A percentile compares a stretch with the other conserved stretches of the same genome.
Evolutionary conservation across 1,140 invertebrate species (phyloP).

Genomic region (Oryzaephilus surinamensis): DNA sequence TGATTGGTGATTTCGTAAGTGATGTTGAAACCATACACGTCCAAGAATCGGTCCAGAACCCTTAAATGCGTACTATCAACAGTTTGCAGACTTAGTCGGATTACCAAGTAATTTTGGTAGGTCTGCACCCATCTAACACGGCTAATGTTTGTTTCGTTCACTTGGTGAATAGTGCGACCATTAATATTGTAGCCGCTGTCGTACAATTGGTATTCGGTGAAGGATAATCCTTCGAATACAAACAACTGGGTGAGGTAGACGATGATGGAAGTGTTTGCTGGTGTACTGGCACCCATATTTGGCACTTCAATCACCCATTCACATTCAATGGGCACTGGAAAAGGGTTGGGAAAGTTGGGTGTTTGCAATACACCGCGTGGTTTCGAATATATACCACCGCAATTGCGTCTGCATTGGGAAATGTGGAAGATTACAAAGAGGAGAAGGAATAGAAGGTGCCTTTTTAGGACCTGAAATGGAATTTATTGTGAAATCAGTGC

Average conservation of each 20-base stretch:
- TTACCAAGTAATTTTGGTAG: constrained; percentile 62
- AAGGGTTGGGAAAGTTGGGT: constrained; percentile 66
- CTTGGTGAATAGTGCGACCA: constrained; percentile 43
- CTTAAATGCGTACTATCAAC: constrained; percentile 74
- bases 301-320: constrained; percentile 77
- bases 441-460: no score
- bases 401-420: no score
- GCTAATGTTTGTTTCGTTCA: constrained; percentile 58
- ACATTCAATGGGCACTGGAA: constrained; percentile 64
- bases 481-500: no score
- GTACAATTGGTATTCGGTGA: constrained; percentile 75
- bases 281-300: constrained; percentile 32
- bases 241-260: constrained; percentile 83
- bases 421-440: no score
- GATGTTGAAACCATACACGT: constrained; percentile 87
- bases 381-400: constrained; percentile 51
- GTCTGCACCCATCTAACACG: constrained; percentile 55
- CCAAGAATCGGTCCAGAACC: constrained; percentile 65
- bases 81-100: constrained; percentile 61
- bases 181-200: constrained; percentile 58
- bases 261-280: constrained; percentile 52
- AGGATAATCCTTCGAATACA: constrained; percentile 64
- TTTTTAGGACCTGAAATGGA: no score
- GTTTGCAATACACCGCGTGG: constrained; percentile 62
- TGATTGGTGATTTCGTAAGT: constrained; percentile 67